Conservation (phyloP, 2,113 vertebrate species). For the Pachypanchax playfairii region DNA sequence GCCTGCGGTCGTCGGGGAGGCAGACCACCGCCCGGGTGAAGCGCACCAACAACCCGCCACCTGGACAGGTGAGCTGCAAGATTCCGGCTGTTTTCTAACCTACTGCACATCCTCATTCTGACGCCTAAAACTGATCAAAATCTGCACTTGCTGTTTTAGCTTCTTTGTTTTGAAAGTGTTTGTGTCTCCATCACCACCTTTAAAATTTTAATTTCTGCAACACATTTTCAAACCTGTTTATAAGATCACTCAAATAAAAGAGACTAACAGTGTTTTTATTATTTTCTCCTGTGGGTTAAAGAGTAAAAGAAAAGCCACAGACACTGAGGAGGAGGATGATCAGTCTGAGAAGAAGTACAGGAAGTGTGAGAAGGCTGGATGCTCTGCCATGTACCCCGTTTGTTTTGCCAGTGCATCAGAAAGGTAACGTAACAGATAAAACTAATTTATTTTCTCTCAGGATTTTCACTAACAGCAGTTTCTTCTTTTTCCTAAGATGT, state of each 20-base stretch:
- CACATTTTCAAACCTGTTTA: too few relatives aligned
- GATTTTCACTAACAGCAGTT: background rate
- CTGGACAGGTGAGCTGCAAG: conserved; percentile 70
- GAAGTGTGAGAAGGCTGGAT: conserved; percentile 98
- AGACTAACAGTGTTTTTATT: too few relatives aligned
- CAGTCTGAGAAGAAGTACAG: conserved; percentile 94
- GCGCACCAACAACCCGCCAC: conserved; percentile 73
- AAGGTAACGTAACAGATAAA: conserved; percentile 76
- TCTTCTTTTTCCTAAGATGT: conserved; percentile 81
- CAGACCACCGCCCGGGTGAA: conserved; percentile 82
- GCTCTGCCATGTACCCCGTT: conserved; percentile 90
- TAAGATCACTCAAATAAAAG: too few relatives aligned
- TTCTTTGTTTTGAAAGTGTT: too few relatives aligned
- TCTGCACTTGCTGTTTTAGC: too few relatives aligned
- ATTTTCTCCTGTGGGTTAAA: conserved; percentile 61
- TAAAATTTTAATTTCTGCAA: too few relatives aligned
- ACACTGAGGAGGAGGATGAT: conserved; percentile 91
- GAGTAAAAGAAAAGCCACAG: conserved; percentile 89
- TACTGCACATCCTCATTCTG: background rate
- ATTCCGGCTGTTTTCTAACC: too few relatives aligned
- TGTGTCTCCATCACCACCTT: too few relatives aligned
- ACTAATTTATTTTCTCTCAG: background rate
- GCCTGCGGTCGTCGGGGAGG: conserved; percentile 89
- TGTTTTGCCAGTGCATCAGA: conserved; percentile 98
- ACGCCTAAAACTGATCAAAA: too few relatives aligned